These are phyloP conservation scores for Pangasius mekongensis DNA, from an alignment of 2,797 vertebrate genomes.

Conservation along the genomic window DNA sequence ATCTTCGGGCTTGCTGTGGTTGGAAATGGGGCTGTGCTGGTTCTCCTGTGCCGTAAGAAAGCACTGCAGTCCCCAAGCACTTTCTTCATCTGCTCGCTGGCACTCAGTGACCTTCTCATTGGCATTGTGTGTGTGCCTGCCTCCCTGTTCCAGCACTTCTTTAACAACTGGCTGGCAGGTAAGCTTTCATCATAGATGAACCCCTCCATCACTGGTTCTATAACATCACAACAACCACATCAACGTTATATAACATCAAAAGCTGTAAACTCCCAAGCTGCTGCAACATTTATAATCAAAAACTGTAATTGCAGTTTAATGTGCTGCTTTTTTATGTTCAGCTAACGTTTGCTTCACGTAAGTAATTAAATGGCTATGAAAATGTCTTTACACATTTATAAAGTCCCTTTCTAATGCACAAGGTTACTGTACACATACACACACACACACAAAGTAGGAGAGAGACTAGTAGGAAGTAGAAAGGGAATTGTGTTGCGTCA, in stretches of 20 bases:
- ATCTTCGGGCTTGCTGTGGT: slow-evolving; percentile 60
- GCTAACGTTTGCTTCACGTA: not conserved
- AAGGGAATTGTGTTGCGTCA: not conserved
- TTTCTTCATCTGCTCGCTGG: slow-evolving; percentile 63
- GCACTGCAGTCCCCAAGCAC: slow-evolving; percentile 61
- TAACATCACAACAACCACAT: not conserved
- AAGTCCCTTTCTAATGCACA: not conserved
- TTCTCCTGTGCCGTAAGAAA: slow-evolving; percentile 58
- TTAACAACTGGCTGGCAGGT: slow-evolving; percentile 65
- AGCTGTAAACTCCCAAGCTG: not conserved
- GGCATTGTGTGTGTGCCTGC: slow-evolving; percentile 61
- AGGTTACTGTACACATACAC: not conserved
- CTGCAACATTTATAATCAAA: not conserved
- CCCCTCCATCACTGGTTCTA: not conserved
- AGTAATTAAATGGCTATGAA: not conserved
- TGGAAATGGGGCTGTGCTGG: slow-evolving; percentile 57
- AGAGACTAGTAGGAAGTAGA: not conserved
- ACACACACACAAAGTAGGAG: not conserved
- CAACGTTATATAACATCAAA: not conserved
- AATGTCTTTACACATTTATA: not conserved
- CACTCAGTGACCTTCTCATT: slow-evolving; percentile 63
- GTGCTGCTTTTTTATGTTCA: not conserved
- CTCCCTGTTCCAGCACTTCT: slow-evolving; percentile 61
- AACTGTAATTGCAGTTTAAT: not conserved
- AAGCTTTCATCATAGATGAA: not conserved